Conservation (phyloP, 1,140 invertebrate genomes). For the Drosophila nigrodunni region DNA sequence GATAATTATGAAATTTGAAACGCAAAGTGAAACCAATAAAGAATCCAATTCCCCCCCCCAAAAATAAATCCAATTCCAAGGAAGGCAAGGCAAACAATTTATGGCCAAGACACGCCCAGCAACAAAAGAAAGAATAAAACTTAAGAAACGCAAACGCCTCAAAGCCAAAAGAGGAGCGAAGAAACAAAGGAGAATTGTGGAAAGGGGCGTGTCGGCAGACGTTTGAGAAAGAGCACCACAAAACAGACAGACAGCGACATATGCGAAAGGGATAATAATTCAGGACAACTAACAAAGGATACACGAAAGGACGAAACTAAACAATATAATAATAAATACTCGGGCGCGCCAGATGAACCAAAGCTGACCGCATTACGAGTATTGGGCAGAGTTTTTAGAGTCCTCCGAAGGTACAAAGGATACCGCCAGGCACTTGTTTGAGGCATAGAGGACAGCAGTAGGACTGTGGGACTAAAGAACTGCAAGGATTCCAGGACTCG, state of each 20-base stretch:
- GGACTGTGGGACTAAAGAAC: background rate
- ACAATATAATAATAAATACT: slow-evolving; percentile 40
- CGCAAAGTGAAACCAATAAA: slow-evolving; percentile 46
- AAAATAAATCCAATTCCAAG: slow-evolving; percentile 48
- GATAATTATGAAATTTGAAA: slow-evolving; percentile 54
- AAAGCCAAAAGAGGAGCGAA: slow-evolving; percentile 8
- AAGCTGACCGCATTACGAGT: slow-evolving; percentile 37
- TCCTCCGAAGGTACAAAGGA: slow-evolving; percentile 22
- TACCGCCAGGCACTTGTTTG: slow-evolving; percentile 40
- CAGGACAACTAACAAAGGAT: slow-evolving; percentile 28
- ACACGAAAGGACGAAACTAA: slow-evolving; percentile 13
- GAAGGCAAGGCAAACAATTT: slow-evolving; percentile 49
- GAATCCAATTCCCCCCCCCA: slow-evolving; percentile 3
- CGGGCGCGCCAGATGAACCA: slow-evolving; percentile 40
- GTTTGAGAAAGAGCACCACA: slow-evolving; percentile 18
- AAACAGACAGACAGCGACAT: slow-evolving; percentile 43
- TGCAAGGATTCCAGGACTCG: slow-evolving; percentile 17
- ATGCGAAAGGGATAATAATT: slow-evolving; percentile 56
- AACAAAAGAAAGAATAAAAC: slow-evolving; percentile 11
- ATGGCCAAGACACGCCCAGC: slow-evolving; percentile 37
- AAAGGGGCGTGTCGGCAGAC: slow-evolving; percentile 40
- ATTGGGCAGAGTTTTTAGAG: slow-evolving; percentile 27
- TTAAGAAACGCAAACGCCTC: slow-evolving; percentile 45
- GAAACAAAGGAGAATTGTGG: slow-evolving; percentile 2
- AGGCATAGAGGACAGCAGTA: background rate